Evolutionary conservation across 2,888 invertebrate genomes (phyloP).

Genomic region (Alentia gelatinosa): DNA sequence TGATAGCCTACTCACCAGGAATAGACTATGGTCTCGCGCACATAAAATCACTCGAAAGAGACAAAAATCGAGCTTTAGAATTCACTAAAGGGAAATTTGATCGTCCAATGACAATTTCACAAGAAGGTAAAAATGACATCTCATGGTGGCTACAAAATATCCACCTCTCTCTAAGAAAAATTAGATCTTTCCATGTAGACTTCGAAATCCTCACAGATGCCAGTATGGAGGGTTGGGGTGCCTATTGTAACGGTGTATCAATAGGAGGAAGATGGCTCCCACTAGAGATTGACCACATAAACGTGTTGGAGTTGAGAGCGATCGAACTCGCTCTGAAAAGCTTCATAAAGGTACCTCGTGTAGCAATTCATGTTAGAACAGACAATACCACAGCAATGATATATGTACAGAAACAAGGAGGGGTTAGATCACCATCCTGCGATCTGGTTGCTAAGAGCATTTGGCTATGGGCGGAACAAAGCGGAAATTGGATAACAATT

Average conservation of each 20-base stretch:
- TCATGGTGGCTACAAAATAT: neutral
- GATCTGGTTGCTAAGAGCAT: neutral
- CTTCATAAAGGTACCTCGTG: neutral
- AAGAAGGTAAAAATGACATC: neutral
- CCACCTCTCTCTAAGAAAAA: neutral
- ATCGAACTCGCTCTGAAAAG: neutral
- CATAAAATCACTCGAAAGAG: neutral
- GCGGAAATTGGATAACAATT: neutral
- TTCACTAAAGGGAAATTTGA: neutral
- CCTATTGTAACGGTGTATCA: neutral
- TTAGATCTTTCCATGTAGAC: neutral
- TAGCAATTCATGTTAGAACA: neutral
- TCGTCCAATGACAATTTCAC: neutral
- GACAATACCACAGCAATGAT: conserved; percentile 2
- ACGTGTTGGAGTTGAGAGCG: neutral
- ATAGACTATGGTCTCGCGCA: neutral
- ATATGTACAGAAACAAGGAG: neutral
- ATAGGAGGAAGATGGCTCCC: neutral
- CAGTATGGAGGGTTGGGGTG: neutral
- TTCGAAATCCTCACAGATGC: neutral
- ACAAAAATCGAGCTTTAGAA: neutral
- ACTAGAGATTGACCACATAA: neutral
- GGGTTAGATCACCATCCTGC: neutral
- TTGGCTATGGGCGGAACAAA: neutral
- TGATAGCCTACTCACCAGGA: neutral